Evolutionary conservation across 2,888 invertebrate species (phyloP).

Genomic region (Diaphora mendica): DNA sequence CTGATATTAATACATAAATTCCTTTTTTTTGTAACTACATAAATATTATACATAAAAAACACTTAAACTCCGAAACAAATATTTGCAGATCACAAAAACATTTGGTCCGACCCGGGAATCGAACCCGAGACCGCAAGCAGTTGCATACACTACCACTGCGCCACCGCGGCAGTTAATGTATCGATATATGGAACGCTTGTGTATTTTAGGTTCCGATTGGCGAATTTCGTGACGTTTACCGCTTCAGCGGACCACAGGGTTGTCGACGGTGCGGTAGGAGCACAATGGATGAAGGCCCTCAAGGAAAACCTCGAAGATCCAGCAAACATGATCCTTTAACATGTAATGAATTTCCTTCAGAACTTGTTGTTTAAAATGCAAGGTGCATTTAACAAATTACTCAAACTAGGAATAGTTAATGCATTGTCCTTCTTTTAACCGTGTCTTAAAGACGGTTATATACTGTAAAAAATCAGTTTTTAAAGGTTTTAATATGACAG

Average conservation of each 20-base stretch:
- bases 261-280: slow-evolving; percentile 99
- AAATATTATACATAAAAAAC: no score
- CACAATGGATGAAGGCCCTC: slow-evolving; percentile 97
- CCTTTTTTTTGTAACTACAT: no score
- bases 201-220: slow-evolving; percentile 88
- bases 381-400: background rate
- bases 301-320: slow-evolving; percentile 96
- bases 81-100: no score
- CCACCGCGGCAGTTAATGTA: no score
- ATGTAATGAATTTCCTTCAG: background rate
- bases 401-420: no score
- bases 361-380: background rate
- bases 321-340: slow-evolving; percentile 95
- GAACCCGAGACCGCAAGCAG: no score
- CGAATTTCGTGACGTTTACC: slow-evolving; percentile 94
- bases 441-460: background rate
- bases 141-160: no score
- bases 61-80: no score
- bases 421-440: no score
- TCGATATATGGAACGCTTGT: no score
- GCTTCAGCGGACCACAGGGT: slow-evolving; percentile 99
- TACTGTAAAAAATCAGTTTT: background rate
- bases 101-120: no score
- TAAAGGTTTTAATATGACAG: background rate
- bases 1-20: no score